These are phyloP conservation scores for Sigmodon hispidus DNA, from an alignment of 2,113 vertebrate species.

Conservation along the genomic window DNA sequence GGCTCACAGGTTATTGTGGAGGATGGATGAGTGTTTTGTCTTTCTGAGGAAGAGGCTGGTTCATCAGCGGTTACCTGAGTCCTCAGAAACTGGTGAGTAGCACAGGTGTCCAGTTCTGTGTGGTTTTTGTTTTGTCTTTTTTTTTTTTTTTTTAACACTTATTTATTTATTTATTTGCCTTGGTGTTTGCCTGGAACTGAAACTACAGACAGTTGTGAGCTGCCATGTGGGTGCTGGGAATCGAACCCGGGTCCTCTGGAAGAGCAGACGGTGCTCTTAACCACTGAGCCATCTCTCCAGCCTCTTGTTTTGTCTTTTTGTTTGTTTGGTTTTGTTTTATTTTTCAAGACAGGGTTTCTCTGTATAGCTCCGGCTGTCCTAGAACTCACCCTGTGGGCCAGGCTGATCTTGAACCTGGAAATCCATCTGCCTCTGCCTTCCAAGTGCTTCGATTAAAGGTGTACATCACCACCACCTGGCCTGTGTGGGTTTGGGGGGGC, in stretches of 20 bases:
- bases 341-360: not conserved
- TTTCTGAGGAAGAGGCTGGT: not conserved
- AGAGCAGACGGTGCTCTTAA: too few relatives aligned
- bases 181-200: too few relatives aligned
- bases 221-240: too few relatives aligned
- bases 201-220: too few relatives aligned
- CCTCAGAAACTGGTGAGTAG: not conserved
- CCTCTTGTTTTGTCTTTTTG: not conserved
- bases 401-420: not conserved
- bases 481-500: not conserved
- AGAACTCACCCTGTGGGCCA: not conserved
- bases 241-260: too few relatives aligned
- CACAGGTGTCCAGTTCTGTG: not conserved
- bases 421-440: not conserved
- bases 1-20: not conserved
- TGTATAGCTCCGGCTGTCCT: not conserved
- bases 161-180: too few relatives aligned
- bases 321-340: not conserved
- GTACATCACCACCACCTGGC: not conserved
- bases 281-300: too few relatives aligned
- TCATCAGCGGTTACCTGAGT: not conserved
- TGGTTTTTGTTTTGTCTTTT: not conserved
- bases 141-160: too few relatives aligned
- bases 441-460: not conserved
- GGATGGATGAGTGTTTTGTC: not conserved